Conservation (phyloP, 1,140 invertebrate species). For the Tribolium madens region DNA sequence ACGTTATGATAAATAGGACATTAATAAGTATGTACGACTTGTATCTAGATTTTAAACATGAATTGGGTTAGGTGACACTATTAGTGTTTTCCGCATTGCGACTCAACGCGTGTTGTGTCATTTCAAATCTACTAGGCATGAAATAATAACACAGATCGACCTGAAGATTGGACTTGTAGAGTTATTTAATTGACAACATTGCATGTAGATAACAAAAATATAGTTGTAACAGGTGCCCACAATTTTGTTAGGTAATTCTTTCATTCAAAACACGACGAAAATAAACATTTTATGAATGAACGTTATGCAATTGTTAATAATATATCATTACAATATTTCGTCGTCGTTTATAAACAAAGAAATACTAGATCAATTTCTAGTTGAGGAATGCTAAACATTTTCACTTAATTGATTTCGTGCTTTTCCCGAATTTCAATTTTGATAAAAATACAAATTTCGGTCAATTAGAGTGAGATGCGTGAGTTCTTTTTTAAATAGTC, state of each 20-base stretch:
- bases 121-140: constrained; percentile 31
- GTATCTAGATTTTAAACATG: constrained; percentile 17
- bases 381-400: background rate
- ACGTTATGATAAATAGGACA: constrained; percentile 17
- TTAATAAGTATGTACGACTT: constrained; percentile 17
- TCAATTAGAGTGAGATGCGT: background rate
- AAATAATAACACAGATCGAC: constrained; percentile 29
- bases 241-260: background rate
- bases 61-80: constrained; percentile 32
- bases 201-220: background rate
- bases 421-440: background rate
- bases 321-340: background rate
- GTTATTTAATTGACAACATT: constrained; percentile 1
- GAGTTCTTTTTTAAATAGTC: background rate
- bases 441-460: background rate
- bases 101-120: constrained; percentile 27
- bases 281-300: background rate
- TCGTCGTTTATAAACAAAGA: background rate
- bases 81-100: constrained; percentile 36
- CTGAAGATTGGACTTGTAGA: constrained; percentile 18
- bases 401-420: background rate
- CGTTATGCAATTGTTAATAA: background rate
- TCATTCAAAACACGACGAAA: background rate
- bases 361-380: background rate
- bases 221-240: background rate